A percentile compares a stretch with the other conserved stretches of the same genome.
phyloP scores from a whole-genome alignment of 2,797 vertebrate genomes.

The Pseudochirops corinnae region DNA sequence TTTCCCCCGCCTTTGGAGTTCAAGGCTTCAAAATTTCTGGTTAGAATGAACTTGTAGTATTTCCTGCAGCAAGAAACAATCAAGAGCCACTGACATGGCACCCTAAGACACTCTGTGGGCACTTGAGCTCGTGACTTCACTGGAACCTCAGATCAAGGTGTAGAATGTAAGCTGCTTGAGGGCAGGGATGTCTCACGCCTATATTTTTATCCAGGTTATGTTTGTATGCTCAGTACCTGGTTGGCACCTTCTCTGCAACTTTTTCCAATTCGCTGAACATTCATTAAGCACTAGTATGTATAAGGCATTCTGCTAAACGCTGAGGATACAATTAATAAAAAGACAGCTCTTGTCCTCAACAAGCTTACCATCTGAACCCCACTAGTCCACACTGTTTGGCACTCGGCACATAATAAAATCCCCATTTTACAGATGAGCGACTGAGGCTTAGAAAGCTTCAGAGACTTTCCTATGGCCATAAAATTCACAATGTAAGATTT shows the following conservation, averaged over 20 bases:
- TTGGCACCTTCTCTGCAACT: not conserved
- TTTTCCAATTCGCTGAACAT: not conserved
- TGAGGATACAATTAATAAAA: not conserved
- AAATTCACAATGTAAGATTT: not conserved
- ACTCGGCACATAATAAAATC: not conserved
- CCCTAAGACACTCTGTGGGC: not conserved
- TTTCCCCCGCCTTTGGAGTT: constrained; percentile 99
- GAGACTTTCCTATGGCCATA: not conserved
- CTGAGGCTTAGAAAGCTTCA: not conserved
- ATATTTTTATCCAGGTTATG: not conserved
- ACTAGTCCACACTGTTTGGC: not conserved
- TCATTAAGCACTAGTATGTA: not conserved
- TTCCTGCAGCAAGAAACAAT: constrained; percentile 87
- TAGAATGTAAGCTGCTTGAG: not conserved
- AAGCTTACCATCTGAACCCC: not conserved
- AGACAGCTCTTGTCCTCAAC: not conserved
- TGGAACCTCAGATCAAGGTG: too few relatives aligned
- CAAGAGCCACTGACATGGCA: fast-evolving
- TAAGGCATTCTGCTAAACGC: not conserved
- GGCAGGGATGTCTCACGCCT: not conserved
- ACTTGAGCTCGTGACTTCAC: too few relatives aligned
- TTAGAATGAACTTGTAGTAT: constrained; percentile 99
- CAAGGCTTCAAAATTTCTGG: constrained; percentile 96
- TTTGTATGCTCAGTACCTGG: not conserved
- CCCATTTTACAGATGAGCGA: not conserved